phyloP scores from a whole-genome alignment of 2,888 invertebrate genomes.

The Formica aserva region DNA sequence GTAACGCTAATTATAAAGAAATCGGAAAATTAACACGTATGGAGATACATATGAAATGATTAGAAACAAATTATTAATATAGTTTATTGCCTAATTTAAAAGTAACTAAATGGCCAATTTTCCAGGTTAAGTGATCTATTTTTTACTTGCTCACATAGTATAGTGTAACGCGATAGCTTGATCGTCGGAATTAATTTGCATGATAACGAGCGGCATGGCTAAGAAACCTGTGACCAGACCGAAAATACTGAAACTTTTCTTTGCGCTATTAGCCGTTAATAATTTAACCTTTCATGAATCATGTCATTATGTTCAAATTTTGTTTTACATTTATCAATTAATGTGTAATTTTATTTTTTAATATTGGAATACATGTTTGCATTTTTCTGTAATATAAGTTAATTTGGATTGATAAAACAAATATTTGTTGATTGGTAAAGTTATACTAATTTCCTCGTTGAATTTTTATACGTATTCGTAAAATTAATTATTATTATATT shows the following conservation, averaged over 20 bases:
- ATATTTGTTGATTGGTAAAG: constrained; percentile 8
- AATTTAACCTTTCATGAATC: constrained; percentile 22
- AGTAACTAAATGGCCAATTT: constrained; percentile 76
- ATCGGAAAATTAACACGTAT: constrained; percentile 7
- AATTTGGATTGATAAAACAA: constrained; percentile 3
- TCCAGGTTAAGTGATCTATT: constrained; percentile 72
- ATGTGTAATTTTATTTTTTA: background rate
- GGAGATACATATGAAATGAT: constrained; percentile 5
- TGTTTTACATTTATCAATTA: background rate
- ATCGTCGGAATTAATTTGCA: constrained; percentile 68
- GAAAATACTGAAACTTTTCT: constrained; percentile 56
- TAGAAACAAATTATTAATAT: constrained; percentile 35
- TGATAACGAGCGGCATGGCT: constrained; percentile 60
- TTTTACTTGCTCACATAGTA: constrained; percentile 61
- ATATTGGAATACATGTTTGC: background rate
- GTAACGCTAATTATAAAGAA: background rate
- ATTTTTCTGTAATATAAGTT: background rate
- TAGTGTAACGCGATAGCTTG: constrained; percentile 53
- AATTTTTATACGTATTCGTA: constrained; percentile 1
- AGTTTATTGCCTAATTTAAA: constrained; percentile 75
- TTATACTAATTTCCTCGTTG: constrained; percentile 12
- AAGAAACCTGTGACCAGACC: constrained; percentile 47
- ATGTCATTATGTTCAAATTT: background rate
- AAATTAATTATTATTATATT: constrained; percentile 28
- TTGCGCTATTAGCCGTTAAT: constrained; percentile 56